A percentile compares a stretch with the other conserved stretches of the same genome.
phyloP scores from a whole-genome alignment of 2,113 vertebrate species.

The Polypterus bichir region DNA sequence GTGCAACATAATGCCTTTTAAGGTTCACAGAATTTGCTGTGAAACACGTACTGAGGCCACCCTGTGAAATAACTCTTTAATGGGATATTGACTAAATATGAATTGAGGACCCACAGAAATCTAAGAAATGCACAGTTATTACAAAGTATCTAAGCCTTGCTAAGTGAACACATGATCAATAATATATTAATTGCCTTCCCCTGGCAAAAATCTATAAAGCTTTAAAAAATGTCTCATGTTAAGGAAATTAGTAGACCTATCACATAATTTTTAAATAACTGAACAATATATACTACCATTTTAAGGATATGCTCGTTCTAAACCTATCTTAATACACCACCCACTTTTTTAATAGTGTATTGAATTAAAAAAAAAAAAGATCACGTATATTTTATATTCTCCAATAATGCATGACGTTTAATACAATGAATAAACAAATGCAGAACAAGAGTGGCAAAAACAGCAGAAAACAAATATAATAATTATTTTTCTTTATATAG shows the following conservation, averaged over 20 bases:
- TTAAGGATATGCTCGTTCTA: too few relatives aligned
- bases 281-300: neutral
- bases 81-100: constrained; percentile 49
- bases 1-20: neutral
- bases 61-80: constrained; percentile 34
- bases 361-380: too few relatives aligned
- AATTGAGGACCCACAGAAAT: constrained; percentile 35
- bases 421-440: too few relatives aligned
- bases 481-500: too few relatives aligned
- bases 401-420: too few relatives aligned
- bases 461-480: too few relatives aligned
- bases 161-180: constrained; percentile 39
- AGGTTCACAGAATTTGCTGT: constrained; percentile 1
- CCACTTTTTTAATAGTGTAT: too few relatives aligned
- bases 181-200: constrained; percentile 39
- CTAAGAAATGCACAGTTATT: constrained; percentile 34
- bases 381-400: too few relatives aligned
- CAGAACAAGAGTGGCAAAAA: too few relatives aligned
- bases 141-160: constrained; percentile 31
- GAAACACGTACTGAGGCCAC: constrained; percentile 8
- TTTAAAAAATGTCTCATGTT: constrained; percentile 10
- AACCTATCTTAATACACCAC: too few relatives aligned
- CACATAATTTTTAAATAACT: neutral
- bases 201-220: constrained; percentile 18
- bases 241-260: neutral